Conservation (phyloP, 2,888 invertebrate species). For the Drosophila mulleri region DNA sequence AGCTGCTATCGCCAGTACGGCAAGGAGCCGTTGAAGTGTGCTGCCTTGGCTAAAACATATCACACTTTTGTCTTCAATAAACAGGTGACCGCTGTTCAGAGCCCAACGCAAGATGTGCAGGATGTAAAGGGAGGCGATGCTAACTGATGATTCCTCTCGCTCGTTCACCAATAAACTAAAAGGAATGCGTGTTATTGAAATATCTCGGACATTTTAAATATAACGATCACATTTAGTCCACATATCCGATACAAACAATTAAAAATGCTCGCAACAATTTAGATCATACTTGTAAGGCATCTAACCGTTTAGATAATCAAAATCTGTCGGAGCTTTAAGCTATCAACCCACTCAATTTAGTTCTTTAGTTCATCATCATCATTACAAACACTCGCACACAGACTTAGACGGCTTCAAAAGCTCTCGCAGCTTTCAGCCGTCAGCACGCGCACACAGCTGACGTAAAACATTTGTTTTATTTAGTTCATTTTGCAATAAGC, state of each 20-base stretch:
- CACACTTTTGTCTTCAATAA: slow-evolving; percentile 60
- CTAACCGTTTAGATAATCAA: neutral
- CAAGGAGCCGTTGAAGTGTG: slow-evolving; percentile 58
- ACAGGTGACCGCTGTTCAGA: slow-evolving; percentile 39
- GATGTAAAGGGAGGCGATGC: slow-evolving; percentile 4
- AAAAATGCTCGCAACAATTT: neutral
- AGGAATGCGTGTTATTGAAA: slow-evolving; percentile 4
- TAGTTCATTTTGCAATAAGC: slow-evolving; percentile 38
- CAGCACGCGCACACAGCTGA: slow-evolving; percentile 34
- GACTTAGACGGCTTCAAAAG: neutral
- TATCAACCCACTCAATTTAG: slow-evolving; percentile 1
- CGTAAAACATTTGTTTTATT: slow-evolving; percentile 30
- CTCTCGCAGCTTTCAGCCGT: neutral
- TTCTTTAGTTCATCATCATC: slow-evolving; percentile 15
- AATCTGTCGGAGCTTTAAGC: neutral
- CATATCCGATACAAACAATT: neutral
- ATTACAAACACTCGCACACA: neutral
- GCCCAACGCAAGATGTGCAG: slow-evolving; percentile 20
- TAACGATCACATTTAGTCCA: slow-evolving; percentile 17
- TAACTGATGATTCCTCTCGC: slow-evolving; percentile 15
- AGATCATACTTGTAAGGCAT: neutral
- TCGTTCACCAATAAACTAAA: neutral
- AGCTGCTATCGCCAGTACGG: slow-evolving; percentile 54
- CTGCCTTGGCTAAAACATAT: slow-evolving; percentile 57
- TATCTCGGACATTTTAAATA: slow-evolving; percentile 20